Conservation (phyloP, 2,113 vertebrate genomes). For the Thermophis baileyi region DNA sequence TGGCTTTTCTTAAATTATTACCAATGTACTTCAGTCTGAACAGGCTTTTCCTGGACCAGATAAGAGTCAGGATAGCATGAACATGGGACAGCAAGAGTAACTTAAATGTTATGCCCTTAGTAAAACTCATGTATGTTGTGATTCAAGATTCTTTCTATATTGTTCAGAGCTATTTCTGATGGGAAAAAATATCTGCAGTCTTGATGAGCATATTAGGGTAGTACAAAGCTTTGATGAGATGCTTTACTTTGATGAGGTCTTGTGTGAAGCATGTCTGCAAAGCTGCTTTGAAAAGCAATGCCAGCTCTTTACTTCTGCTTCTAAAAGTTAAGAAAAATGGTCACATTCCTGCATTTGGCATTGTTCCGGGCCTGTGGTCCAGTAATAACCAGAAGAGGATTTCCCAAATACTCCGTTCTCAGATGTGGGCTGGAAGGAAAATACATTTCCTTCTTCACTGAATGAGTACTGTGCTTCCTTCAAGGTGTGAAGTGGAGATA, state of each 20-base stretch:
- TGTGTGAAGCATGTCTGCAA: neutral
- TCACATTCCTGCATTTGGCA: neutral
- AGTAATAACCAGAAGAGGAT: neutral
- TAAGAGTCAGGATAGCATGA: neutral
- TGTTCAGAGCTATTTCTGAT: neutral
- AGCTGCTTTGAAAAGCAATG: neutral
- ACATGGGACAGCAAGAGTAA: neutral
- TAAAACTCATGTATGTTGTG: neutral
- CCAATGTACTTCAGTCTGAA: neutral
- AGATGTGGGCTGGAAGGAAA: neutral
- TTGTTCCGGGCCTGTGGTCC: neutral
- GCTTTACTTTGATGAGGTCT: neutral
- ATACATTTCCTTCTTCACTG: neutral
- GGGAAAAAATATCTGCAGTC: neutral
- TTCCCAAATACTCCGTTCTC: neutral
- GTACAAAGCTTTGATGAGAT: neutral
- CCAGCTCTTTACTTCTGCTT: neutral
- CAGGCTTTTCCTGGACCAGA: neutral
- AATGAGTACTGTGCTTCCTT: neutral
- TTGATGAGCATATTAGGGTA: neutral
- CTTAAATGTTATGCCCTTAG: neutral
- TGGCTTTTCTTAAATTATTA: neutral
- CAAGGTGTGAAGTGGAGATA: neutral
- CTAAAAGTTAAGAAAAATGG: neutral
- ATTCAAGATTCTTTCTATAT: neutral